These are phyloP conservation scores for Stenolophus ochropezus DNA, from an alignment of 2,888 invertebrate species.

Conservation along the genomic window DNA sequence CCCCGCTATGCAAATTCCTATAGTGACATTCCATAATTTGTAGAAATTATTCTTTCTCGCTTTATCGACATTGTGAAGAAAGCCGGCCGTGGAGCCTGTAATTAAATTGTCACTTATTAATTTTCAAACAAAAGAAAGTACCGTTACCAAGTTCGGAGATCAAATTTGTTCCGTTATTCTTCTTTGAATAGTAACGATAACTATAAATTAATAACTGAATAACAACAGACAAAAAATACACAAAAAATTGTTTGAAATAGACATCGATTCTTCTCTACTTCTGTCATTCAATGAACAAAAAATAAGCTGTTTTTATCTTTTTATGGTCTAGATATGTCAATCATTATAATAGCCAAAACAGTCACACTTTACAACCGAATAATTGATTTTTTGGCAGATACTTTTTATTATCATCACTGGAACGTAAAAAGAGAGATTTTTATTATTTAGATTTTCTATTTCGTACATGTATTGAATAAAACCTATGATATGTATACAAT, in stretches of 20 bases:
- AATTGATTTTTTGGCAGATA: no score
- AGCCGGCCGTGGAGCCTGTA: background rate
- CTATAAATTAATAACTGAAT: background rate
- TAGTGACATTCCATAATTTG: slow-evolving; percentile 48
- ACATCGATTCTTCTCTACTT: background rate
- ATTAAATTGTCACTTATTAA: slow-evolving; percentile 51
- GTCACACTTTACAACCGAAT: background rate
- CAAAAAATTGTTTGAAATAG: background rate
- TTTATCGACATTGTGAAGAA: background rate
- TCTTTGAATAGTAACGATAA: background rate
- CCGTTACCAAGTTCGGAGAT: slow-evolving; percentile 10
- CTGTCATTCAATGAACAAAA: background rate
- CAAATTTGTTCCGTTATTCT: slow-evolving; percentile 11
- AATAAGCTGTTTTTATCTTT: background rate
- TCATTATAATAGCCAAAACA: background rate
- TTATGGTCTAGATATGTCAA: background rate
- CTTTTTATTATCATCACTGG: no score
- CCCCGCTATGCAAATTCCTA: slow-evolving; percentile 15
- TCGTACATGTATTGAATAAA: no score
- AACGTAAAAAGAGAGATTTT: no score
- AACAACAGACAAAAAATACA: background rate
- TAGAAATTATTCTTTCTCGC: slow-evolving; percentile 20
- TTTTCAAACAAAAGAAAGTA: slow-evolving; percentile 39
- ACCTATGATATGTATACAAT: no score
- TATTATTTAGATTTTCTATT: no score